Conservation (phyloP, 2,797 vertebrate species). For the Eutrigla gurnardus region DNA sequence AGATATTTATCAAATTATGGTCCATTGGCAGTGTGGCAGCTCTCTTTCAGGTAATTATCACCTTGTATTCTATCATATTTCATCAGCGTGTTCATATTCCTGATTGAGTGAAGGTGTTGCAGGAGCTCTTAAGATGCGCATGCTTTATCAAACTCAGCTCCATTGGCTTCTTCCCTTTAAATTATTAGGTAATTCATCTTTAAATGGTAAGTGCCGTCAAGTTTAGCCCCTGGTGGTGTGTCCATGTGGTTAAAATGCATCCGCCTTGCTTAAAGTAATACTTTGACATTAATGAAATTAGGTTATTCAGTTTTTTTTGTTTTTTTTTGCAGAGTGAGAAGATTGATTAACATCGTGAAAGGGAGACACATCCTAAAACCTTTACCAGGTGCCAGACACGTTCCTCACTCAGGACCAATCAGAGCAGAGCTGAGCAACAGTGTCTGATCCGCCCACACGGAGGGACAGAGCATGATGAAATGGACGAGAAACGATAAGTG, state of each 20-base stretch:
- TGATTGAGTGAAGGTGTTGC: slow-evolving; percentile 10
- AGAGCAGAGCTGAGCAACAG: neutral
- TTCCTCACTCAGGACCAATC: neutral
- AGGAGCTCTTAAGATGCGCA: slow-evolving; percentile 19
- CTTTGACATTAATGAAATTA: neutral
- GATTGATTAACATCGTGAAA: neutral
- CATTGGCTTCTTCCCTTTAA: neutral
- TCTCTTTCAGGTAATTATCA: slow-evolving; percentile 62
- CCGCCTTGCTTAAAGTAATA: neutral
- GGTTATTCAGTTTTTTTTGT: neutral
- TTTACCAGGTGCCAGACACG: neutral
- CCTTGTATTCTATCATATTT: slow-evolving; percentile 37
- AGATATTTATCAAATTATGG: slow-evolving; percentile 65
- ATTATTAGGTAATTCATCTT: neutral
- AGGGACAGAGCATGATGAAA: neutral
- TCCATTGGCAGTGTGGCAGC: slow-evolving; percentile 47
- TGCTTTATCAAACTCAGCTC: slow-evolving; percentile 1
- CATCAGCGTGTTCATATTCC: slow-evolving; percentile 8
- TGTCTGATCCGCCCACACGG: neutral
- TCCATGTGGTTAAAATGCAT: neutral
- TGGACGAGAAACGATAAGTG: too few relatives aligned
- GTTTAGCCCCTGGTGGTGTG: too few relatives aligned
- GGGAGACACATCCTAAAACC: neutral
- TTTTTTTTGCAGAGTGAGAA: neutral
- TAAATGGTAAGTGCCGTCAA: neutral